Percentiles rank a stretch among this genome's conserved stretches.
These are phyloP conservation scores for Ctenicera cuprea DNA, from an alignment of 2,888 invertebrate genomes.

Conservation along the genomic window DNA sequence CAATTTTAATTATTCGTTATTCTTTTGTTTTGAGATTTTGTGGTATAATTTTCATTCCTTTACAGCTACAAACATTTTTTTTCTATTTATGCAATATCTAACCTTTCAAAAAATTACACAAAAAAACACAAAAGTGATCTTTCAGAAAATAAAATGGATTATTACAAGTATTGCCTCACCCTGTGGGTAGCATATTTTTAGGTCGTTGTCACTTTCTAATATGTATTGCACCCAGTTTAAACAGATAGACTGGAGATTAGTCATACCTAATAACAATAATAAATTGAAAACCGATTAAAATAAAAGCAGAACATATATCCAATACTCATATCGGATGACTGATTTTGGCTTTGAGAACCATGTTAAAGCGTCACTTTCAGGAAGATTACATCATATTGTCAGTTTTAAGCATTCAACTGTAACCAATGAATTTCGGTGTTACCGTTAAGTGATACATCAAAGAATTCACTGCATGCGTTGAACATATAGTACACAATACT, in stretches of 20 bases:
- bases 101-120: no score
- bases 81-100: no score
- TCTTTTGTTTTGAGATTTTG: no score
- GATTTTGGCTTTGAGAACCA: neutral
- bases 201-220: slow-evolving; percentile 8
- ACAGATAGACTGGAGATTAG: neutral
- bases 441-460: neutral
- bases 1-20: no score
- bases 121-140: no score
- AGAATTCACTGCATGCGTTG: neutral
- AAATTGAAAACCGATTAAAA: neutral
- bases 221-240: neutral
- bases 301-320: neutral
- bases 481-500: neutral
- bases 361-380: neutral
- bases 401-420: neutral
- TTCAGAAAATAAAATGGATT: no score
- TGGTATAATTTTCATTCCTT: no score
- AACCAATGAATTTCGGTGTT: neutral
- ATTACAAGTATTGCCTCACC: no score
- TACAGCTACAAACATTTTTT: no score
- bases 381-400: slow-evolving; percentile 6
- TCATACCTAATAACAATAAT: neutral
- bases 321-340: neutral
- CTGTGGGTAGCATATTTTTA: no score